Conservation (phyloP, 1,140 invertebrate species). For the Caenorhabditis brenneri region DNA sequence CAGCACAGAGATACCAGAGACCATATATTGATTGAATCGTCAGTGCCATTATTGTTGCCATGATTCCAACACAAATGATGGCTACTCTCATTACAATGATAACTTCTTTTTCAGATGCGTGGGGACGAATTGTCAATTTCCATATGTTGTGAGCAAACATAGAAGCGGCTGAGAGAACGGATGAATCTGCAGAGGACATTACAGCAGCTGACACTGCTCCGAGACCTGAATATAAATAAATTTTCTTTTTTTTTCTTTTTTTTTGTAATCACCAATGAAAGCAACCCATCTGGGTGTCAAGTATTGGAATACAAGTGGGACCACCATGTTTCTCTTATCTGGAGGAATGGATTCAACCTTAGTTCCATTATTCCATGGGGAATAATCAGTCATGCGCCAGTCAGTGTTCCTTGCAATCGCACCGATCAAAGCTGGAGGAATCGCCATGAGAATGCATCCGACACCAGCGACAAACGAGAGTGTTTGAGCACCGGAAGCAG, state of each 20-base stretch:
- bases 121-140: slow-evolving; percentile 90
- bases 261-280: slow-evolving; percentile 78
- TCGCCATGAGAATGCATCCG: slow-evolving; percentile 92
- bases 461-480: slow-evolving; percentile 93
- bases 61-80: slow-evolving; percentile 87
- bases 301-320: slow-evolving; percentile 94
- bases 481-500: slow-evolving; percentile 86
- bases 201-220: slow-evolving; percentile 97
- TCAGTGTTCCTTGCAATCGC: slow-evolving; percentile 89
- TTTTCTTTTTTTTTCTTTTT: not conserved
- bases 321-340: slow-evolving; percentile 86
- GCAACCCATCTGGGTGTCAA: slow-evolving; percentile 88
- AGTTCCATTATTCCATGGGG: slow-evolving; percentile 69
- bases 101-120: slow-evolving; percentile 92
- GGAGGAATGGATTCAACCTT: slow-evolving; percentile 68
- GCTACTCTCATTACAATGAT: slow-evolving; percentile 94
- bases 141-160: slow-evolving; percentile 99
- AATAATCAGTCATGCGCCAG: slow-evolving; percentile 66
- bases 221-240: slow-evolving; percentile 74
- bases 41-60: slow-evolving; percentile 90
- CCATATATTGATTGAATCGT: slow-evolving; percentile 96
- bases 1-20: slow-evolving; percentile 94
- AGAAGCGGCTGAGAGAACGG: slow-evolving; percentile 90
- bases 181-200: slow-evolving; percentile 95
- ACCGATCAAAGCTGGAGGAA: slow-evolving; percentile 92